Percentiles rank a stretch among this genome's conserved stretches.
phyloP scores from a whole-genome alignment of 2,888 invertebrate species.

The Adela reaumurella region DNA sequence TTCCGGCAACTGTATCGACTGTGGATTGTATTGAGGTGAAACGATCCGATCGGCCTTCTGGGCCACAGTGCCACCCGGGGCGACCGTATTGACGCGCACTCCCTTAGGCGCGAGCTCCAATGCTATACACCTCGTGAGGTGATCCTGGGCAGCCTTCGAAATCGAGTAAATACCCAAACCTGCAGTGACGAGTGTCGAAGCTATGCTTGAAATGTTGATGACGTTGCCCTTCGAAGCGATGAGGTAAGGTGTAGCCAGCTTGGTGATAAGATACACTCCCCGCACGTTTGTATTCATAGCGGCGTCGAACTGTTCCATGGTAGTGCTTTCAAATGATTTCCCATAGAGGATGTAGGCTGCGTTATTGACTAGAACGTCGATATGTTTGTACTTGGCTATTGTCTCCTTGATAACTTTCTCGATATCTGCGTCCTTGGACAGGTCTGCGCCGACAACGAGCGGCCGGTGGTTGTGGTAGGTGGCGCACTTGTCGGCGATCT shows the following conservation, averaged over 20 bases:
- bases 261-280: conserved; percentile 57
- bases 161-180: conserved; percentile 57
- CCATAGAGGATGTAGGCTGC: conserved; percentile 51
- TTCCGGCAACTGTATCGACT: too few species aligned
- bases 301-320: conserved; percentile 22
- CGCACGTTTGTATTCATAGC: conserved; percentile 65
- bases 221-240: conserved; percentile 60
- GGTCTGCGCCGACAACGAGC: neutral
- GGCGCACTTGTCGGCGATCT: neutral
- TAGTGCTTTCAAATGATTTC: conserved; percentile 24
- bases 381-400: neutral
- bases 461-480: neutral
- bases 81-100: conserved; percentile 59
- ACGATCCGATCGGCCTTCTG: too few species aligned
- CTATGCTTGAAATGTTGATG: conserved; percentile 69
- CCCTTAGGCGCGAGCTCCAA: conserved; percentile 59
- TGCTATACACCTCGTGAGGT: conserved; percentile 68
- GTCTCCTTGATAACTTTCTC: neutral
- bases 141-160: conserved; percentile 71
- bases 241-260: conserved; percentile 65
- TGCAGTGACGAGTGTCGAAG: too few species aligned
- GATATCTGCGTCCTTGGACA: neutral
- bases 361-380: conserved; percentile 46
- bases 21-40: too few species aligned
- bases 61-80: too few species aligned